These are phyloP conservation scores for Oryzias sinensis DNA, from an alignment of 2,797 vertebrate genomes.

Conservation along the genomic window DNA sequence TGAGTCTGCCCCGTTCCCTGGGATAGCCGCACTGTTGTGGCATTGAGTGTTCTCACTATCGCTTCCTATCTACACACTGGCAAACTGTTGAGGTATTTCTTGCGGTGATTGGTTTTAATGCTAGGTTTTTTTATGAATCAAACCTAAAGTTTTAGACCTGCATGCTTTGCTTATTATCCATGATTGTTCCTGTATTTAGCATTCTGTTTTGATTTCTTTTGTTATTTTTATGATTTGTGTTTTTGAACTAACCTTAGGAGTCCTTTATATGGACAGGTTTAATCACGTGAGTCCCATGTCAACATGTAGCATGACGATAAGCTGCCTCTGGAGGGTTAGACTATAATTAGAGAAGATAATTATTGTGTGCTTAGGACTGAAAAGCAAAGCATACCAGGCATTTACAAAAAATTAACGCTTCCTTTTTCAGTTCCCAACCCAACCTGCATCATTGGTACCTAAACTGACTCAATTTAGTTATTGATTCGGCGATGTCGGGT, in stretches of 20 bases:
- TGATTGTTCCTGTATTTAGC: constrained; percentile 76
- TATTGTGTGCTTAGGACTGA: constrained; percentile 75
- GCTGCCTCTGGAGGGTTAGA: constrained; percentile 76
- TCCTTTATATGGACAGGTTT: constrained; percentile 84
- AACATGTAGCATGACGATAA: constrained; percentile 91
- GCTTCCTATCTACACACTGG: constrained; percentile 99
- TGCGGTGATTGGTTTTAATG: constrained; percentile 99
- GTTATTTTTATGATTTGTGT: constrained; percentile 51
- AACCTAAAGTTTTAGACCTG: constrained; percentile 88
- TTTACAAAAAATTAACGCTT: constrained; percentile 81
- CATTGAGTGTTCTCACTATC: constrained; percentile 99
- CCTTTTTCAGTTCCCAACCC: constrained; percentile 50
- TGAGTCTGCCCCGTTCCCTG: constrained; percentile 99
- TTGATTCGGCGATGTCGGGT: constrained; percentile 45
- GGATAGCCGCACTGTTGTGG: constrained; percentile 99
- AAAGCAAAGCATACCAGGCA: constrained; percentile 82
- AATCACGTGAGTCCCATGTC: constrained; percentile 79
- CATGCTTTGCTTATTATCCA: constrained; percentile 99
- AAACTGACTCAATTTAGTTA: constrained; percentile 18
- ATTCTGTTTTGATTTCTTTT: constrained; percentile 61
- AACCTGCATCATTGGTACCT: constrained; percentile 6
- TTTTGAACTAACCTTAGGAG: constrained; percentile 97
- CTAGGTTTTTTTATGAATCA: constrained; percentile 89
- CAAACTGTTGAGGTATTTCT: constrained; percentile 99
- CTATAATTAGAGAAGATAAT: constrained; percentile 68